Base-by-base conservation (phyloP, 53 echinoderm and acorn worm genomes). In the Glandiceps talaboti region DNA sequence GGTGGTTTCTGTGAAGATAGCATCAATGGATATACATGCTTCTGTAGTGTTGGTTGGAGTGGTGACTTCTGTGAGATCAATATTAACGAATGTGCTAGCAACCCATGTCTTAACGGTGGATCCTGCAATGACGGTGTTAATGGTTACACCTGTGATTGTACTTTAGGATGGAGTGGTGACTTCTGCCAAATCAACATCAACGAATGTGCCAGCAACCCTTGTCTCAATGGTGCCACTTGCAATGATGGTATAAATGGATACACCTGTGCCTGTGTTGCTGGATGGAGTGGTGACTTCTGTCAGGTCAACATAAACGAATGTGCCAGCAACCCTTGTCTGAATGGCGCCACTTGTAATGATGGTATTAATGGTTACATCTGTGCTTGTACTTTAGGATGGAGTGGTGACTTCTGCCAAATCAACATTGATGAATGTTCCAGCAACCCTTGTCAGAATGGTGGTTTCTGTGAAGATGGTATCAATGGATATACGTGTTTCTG, bases 301-400 rank as follows among this genome's bases (percentile, higher is more conserved):
- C 83, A 88, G 84, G 75, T 79, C 1, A 86, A 91, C 72, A 33
- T 80, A 0, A 81, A 91, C 30, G 91, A 91, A 76, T 91, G 91
- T 76, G 75, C 32, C 26, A 88, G 86, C 76, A 81, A 76, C 77
- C 88, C 88, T 0, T 91, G 91, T 74, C 83, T 76, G 76, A 91
- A 91, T 82, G 81, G 76, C 12, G 91, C 91, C 27, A 78, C 73
- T 26, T 91, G 91, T 73, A 27, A 76, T 29, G 86, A 91, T 73
- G 30, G 74, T 26, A 26, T 74, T 26, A 86, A 88, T 45, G 29
- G 28, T 30, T 91, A 80, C 81, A 25, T 31, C 1, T 91, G 91
- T 78, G 74, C 64, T 28, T 91, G 91, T 64, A 31, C 74, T 0
- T 30, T 26, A 27, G 91, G 91, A 28, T 91, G 74, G 74, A 79